phyloP scores from a whole-genome alignment of 2,888 invertebrate genomes.

The Timandra comae region DNA sequence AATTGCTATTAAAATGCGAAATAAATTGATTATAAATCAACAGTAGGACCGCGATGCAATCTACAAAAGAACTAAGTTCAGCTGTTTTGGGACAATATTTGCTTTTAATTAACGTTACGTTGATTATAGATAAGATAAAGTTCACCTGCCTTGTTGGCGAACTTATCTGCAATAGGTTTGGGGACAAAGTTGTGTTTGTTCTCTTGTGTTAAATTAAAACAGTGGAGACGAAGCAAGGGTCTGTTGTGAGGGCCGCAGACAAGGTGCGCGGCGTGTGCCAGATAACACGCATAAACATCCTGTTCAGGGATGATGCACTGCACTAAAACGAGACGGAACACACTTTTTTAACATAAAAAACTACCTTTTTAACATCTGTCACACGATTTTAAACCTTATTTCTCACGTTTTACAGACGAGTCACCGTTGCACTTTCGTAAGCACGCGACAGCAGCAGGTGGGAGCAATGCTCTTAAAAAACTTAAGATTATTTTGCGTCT shows the following conservation, averaged over 20 bases:
- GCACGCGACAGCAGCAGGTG: constrained; percentile 75
- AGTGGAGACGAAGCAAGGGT: constrained; percentile 38
- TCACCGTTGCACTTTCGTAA: constrained; percentile 17
- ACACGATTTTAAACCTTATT: constrained; percentile 20
- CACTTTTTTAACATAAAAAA: constrained; percentile 62
- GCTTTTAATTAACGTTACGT: constrained; percentile 56
- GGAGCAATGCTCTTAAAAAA: constrained; percentile 63
- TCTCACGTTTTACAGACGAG: constrained; percentile 16
- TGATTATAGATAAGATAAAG: constrained; percentile 54
- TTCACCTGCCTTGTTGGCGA: constrained; percentile 59
- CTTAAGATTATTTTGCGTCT: constrained; percentile 56
- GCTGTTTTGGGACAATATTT: constrained; percentile 36
- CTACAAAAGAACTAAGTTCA: constrained; percentile 26
- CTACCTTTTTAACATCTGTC: constrained; percentile 21
- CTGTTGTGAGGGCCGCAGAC: constrained; percentile 42
- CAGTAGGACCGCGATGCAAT: constrained; percentile 31
- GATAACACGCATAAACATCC: constrained; percentile 72
- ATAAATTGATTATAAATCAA: constrained; percentile 28
- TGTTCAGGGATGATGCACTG: constrained; percentile 51
- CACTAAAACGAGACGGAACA: constrained; percentile 46
- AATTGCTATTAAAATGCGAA: not conserved
- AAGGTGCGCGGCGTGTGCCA: constrained; percentile 71
- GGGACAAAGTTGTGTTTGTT: constrained; percentile 57
- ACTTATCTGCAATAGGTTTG: constrained; percentile 53
- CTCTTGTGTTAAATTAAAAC: constrained; percentile 57